Base-by-base conservation (phyloP, 1,140 invertebrate species). In the Grapholita molesta region DNA sequence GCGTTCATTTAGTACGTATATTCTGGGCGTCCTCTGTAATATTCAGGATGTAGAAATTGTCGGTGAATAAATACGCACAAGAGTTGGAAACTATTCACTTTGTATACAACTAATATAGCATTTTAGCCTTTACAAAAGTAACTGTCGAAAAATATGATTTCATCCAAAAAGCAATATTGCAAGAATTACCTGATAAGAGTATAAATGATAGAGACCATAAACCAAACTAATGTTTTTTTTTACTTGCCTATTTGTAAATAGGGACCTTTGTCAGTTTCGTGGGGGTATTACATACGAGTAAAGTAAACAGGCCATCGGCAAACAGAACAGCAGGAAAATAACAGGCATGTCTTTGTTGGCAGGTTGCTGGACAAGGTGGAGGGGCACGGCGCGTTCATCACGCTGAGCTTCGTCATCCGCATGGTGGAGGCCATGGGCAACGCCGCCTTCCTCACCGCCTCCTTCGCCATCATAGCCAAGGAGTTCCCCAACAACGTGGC, bases 371-470 rank as follows among this genome's bases (percentile, higher is more conserved):
- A 98, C 82, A 95, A 94, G 85, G 94, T 97, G 32, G 93, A 97
- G n/a, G 95, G 95, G 7, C 96, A 97, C 69, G 94, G 94, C 64
- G 93, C 95, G 0, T 99, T 99, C 88, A 97, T 99, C 74, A 93
- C 95, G 8, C 92, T 98, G 64, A 97, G 97, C 70, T 98, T 99
- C 86, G 76, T 95, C 1, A 96, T 98, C 66, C 93, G 98, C 70
- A 97, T 97, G 70, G 86, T 98, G n/a, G 98, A 99, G 90, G 98
- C 97, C 0, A 92, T 98, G 90, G 98, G 97, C 23, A 97, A 97
- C 80, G 97, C 98, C 0, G 97, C 97, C 2, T 98, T 98, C 90
- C 93, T 98, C 1, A 99, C 97, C 1, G 97, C 97, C 0, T 96
- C 96, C 75, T 99, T 98, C 91, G 97, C 97, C 0, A 97, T 99